Evolutionary conservation across 2,888 invertebrate species (phyloP).

Genomic region (Eupeodes luniger): DNA sequence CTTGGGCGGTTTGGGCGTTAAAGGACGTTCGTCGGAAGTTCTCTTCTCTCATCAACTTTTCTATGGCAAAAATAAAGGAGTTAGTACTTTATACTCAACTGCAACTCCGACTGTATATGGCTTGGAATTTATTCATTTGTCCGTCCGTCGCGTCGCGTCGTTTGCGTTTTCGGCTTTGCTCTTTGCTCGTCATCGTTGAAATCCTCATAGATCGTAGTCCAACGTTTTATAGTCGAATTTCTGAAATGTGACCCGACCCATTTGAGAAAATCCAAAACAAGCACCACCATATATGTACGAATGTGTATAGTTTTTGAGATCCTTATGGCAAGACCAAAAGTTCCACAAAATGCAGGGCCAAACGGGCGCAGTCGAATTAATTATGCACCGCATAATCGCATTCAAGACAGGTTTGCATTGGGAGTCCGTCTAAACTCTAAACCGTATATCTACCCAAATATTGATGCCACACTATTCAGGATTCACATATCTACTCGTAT

Average conservation of each 20-base stretch:
- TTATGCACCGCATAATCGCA: constrained; percentile 67
- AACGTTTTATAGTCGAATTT: constrained; percentile 59
- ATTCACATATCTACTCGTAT: not conserved
- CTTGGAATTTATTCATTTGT: constrained; percentile 68
- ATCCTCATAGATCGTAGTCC: not conserved
- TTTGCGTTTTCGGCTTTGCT: no score
- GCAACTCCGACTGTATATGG: not conserved
- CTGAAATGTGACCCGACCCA: constrained; percentile 59
- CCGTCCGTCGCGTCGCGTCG: not conserved
- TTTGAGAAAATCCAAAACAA: constrained; percentile 37
- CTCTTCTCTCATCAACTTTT: constrained; percentile 60
- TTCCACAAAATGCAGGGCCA: constrained; percentile 50
- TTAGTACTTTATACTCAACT: constrained; percentile 1
- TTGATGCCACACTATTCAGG: constrained; percentile 57
- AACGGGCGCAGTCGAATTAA: constrained; percentile 56
- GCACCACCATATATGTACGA: not conserved
- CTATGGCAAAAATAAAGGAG: not conserved
- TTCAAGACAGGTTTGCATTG: not conserved
- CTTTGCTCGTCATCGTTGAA: not conserved
- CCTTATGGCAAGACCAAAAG: constrained; percentile 26
- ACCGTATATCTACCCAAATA: constrained; percentile 7
- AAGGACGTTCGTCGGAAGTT: constrained; percentile 50
- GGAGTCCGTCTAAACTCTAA: constrained; percentile 28
- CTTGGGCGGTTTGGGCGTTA: constrained; percentile 12
- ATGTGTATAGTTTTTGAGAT: not conserved